These are phyloP conservation scores for Urocyon cinereoargenteus DNA, from an alignment of 2,797 vertebrate species.

Conservation along the genomic window DNA sequence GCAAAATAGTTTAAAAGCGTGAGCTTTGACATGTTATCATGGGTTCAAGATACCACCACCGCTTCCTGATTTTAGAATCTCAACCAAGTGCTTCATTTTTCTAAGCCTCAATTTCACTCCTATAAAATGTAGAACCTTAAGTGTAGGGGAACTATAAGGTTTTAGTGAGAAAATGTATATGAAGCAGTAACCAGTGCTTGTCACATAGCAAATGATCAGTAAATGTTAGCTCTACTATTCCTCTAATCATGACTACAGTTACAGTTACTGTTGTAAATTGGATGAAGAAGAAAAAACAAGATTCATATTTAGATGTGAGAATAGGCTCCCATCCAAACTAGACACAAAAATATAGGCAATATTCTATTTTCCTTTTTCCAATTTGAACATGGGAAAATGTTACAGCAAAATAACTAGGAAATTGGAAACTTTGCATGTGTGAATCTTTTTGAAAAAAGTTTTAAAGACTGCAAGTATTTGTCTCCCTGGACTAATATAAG, in stretches of 20 bases:
- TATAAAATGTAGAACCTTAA: neutral
- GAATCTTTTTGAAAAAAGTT: neutral
- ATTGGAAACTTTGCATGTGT: neutral
- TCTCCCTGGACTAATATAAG: conserved; percentile 15
- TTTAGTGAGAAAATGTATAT: neutral
- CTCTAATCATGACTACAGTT: neutral
- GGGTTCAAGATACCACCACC: neutral
- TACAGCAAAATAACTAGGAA: neutral
- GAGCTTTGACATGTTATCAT: neutral
- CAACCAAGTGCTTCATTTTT: neutral
- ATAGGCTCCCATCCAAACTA: neutral
- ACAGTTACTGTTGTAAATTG: neutral
- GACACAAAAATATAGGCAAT: conserved; percentile 24
- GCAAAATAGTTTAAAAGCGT: neutral
- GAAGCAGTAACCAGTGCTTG: neutral
- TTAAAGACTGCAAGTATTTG: neutral
- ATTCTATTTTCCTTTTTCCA: conserved; percentile 33
- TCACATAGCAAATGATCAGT: neutral
- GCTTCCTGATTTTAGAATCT: neutral
- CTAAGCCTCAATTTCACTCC: neutral
- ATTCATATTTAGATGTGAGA: neutral
- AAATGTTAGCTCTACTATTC: neutral
- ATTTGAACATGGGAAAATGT: neutral
- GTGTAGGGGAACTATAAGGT: neutral
- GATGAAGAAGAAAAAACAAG: neutral